Percentiles rank a stretch among this genome's conserved stretches.
Conservation (phyloP, 2,888 invertebrate species). For the Nysson spinosus region DNA sequence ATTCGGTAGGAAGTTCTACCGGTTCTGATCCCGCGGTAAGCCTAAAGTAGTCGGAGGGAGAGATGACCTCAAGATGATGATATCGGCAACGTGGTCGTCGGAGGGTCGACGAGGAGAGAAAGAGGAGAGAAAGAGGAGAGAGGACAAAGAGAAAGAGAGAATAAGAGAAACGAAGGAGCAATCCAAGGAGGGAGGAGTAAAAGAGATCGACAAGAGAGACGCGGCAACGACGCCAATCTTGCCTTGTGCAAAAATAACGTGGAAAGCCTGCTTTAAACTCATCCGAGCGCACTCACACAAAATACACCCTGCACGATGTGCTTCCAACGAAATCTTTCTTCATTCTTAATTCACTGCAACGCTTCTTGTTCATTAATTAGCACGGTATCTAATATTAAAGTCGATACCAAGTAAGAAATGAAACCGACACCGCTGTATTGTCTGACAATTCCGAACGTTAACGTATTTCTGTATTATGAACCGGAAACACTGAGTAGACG, state of each 20-base stretch:
- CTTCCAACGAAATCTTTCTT: slow-evolving; percentile 37
- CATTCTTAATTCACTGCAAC: too few species aligned
- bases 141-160: slow-evolving; percentile 7
- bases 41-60: slow-evolving; percentile 47
- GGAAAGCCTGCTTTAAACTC: slow-evolving; percentile 64
- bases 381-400: too few species aligned
- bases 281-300: slow-evolving; percentile 48
- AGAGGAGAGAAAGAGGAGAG: slow-evolving; percentile 14
- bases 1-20: slow-evolving; percentile 23
- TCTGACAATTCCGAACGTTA: too few species aligned
- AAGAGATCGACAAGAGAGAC: slow-evolving; percentile 52
- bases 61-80: slow-evolving; percentile 59
- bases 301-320: slow-evolving; percentile 36
- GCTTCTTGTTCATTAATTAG: too few species aligned
- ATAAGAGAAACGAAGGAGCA: slow-evolving; percentile 5
- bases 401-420: too few species aligned
- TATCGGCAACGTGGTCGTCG: slow-evolving; percentile 60
- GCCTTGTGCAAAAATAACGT: slow-evolving; percentile 68
- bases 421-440: too few species aligned
- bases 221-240: slow-evolving; percentile 64
- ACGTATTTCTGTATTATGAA: too few species aligned
- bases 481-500: too few species aligned
- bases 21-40: slow-evolving; percentile 35
- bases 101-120: slow-evolving; percentile 44
- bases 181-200: slow-evolving; percentile 14